A percentile compares a stretch with the other conserved stretches of the same genome.
Conservation (phyloP, 2,888 invertebrate genomes). For the Limnephilus rhombicus region DNA sequence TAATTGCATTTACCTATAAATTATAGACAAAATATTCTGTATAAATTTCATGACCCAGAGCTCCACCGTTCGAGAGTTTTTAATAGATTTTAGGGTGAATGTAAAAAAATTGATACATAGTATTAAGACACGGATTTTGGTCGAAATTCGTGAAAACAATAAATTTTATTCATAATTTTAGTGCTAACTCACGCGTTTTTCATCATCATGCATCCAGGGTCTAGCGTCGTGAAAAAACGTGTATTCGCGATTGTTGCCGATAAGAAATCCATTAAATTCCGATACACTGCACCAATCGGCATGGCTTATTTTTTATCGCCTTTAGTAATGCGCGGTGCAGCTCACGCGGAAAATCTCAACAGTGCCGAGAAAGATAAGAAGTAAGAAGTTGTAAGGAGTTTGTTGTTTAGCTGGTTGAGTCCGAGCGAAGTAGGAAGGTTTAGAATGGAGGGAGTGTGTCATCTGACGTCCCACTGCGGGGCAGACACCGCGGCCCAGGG, state of each 20-base stretch:
- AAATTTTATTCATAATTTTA: neutral
- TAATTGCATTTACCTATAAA: too few relatives aligned
- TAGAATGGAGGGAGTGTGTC: slow-evolving; percentile 22
- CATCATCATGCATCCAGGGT: too few relatives aligned
- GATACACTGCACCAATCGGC: slow-evolving; percentile 8
- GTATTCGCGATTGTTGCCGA: neutral
- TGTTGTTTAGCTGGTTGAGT: neutral
- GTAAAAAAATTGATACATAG: neutral
- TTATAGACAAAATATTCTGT: too few relatives aligned
- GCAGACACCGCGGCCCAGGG: neutral
- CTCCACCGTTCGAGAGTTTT: too few relatives aligned
- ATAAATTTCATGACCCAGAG: too few relatives aligned
- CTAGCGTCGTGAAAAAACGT: neutral
- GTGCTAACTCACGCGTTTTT: neutral
- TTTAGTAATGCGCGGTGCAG: neutral
- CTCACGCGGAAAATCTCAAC: neutral
- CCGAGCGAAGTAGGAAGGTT: slow-evolving; percentile 30
- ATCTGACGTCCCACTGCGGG: slow-evolving; percentile 20
- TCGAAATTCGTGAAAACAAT: neutral
- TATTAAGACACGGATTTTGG: neutral
- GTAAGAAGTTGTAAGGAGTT: slow-evolving; percentile 7
- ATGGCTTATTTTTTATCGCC: slow-evolving; percentile 4
- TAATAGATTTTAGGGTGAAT: too few relatives aligned
- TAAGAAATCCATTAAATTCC: slow-evolving; percentile 18
- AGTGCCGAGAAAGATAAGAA: neutral